These are phyloP conservation scores for Bambusicola thoracicus DNA, from an alignment of 2,113 vertebrate genomes.

Conservation along the genomic window DNA sequence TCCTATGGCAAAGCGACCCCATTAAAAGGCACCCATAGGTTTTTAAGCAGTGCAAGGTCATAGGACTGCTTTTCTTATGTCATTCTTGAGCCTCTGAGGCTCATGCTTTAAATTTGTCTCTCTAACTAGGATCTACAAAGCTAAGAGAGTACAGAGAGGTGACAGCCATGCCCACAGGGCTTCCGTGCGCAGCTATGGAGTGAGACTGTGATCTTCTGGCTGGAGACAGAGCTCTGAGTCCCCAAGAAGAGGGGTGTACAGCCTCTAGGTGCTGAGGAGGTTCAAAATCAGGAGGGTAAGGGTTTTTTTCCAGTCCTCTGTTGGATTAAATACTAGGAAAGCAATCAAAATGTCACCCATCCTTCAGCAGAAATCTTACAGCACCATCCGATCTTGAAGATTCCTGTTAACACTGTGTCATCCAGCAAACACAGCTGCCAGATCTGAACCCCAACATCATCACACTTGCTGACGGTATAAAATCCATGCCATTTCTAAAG, in stretches of 20 bases:
- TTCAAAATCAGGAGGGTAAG: background rate
- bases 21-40: background rate
- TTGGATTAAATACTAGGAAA: background rate
- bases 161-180: background rate
- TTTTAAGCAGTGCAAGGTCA: background rate
- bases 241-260: too few relatives aligned
- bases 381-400: background rate
- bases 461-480: background rate
- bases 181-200: background rate
- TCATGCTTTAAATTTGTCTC: background rate
- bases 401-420: background rate
- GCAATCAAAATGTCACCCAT: background rate
- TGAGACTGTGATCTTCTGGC: rapidly evolving
- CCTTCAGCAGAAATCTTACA: background rate
- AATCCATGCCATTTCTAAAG: background rate
- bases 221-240: background rate
- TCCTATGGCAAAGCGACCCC: background rate
- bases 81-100: background rate
- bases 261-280: background rate
- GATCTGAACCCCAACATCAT: background rate
- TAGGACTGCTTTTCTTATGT: background rate
- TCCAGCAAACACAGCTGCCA: background rate
- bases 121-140: background rate
- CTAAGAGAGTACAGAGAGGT: background rate
- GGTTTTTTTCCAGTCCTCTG: background rate